phyloP scores from a whole-genome alignment of 35 echinoderm and acorn worm genomes.

The Apostichopus californicus region DNA sequence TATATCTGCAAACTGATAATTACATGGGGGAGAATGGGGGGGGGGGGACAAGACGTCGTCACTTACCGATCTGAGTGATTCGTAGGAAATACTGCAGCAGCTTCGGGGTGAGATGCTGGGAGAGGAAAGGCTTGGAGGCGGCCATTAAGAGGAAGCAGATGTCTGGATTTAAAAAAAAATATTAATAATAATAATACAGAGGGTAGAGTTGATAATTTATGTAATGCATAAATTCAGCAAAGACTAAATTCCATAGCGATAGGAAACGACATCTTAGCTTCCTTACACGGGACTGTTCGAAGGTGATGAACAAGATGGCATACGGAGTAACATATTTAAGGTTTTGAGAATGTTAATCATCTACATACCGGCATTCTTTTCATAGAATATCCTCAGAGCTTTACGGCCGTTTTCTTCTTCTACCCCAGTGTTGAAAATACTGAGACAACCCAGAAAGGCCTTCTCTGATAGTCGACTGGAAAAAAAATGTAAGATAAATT shows the following conservation, averaged over 20 bases:
- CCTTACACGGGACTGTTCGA: not conserved
- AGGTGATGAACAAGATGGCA: not conserved
- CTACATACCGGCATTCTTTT: constrained; percentile 72
- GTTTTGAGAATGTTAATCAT: not conserved
- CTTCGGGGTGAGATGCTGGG: constrained; percentile 34
- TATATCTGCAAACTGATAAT: too few species aligned
- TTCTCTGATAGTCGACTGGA: constrained; percentile 80
- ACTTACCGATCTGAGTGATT: constrained; percentile 43
- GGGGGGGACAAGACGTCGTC: not conserved
- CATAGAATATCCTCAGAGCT: constrained; percentile 84
- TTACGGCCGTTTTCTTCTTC: constrained; percentile 83
- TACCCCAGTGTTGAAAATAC: constrained; percentile 59
- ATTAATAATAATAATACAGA: not conserved
- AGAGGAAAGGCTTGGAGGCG: constrained; percentile 52
- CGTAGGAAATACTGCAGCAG: constrained; percentile 23
- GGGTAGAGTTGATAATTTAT: not conserved
- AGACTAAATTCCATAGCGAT: too few species aligned
- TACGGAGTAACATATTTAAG: not conserved
- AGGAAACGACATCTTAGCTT: not conserved
- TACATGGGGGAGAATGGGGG: too few species aligned
- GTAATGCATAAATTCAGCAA: too few species aligned
- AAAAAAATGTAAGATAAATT: not conserved
- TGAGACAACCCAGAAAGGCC: constrained; percentile 76
- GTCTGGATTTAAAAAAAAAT: constrained; percentile 25
- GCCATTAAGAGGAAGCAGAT: constrained; percentile 46